A percentile compares a stretch with the other conserved stretches of the same genome.
These are phyloP conservation scores for Lophura swinhoii DNA, from an alignment of 2,797 vertebrate genomes.

Conservation along the genomic window DNA sequence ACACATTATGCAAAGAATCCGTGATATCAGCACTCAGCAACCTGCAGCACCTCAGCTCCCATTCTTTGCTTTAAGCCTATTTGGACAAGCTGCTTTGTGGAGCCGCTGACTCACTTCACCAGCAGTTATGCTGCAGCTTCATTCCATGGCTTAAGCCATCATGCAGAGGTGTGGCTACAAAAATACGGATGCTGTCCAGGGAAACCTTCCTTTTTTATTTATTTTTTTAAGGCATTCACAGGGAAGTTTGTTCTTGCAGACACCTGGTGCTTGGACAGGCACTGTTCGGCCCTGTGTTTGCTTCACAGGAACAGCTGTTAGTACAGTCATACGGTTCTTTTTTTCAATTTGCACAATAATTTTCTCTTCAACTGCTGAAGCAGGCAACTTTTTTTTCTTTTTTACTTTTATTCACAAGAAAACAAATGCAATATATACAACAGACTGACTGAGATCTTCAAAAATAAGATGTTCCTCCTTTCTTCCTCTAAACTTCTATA, in stretches of 20 bases:
- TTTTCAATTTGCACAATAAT: not conserved
- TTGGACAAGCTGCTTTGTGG: not conserved
- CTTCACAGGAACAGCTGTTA: not conserved
- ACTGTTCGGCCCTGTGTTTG: not conserved
- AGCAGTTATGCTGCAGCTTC: conserved; percentile 3
- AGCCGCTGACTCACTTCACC: conserved; percentile 51
- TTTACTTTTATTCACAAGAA: not conserved
- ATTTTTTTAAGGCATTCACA: not conserved
- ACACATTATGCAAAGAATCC: not conserved
- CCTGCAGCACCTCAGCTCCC: not conserved
- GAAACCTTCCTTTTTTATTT: not conserved
- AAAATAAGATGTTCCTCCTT: not conserved
- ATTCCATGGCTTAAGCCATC: not conserved
- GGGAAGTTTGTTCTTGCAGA: not conserved
- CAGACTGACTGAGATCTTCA: not conserved
- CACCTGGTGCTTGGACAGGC: not conserved
- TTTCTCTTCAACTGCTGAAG: not conserved
- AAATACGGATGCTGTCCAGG: conserved; percentile 30
- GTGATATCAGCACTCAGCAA: not conserved
- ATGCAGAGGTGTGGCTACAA: not conserved
- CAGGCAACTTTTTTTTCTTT: not conserved
- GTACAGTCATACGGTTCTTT: not conserved
- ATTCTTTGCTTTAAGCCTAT: not conserved
- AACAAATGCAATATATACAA: not conserved
- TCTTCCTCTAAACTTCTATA: not conserved